Conservation (phyloP, 2,113 vertebrate genomes). For the Antennarius striatus region DNA sequence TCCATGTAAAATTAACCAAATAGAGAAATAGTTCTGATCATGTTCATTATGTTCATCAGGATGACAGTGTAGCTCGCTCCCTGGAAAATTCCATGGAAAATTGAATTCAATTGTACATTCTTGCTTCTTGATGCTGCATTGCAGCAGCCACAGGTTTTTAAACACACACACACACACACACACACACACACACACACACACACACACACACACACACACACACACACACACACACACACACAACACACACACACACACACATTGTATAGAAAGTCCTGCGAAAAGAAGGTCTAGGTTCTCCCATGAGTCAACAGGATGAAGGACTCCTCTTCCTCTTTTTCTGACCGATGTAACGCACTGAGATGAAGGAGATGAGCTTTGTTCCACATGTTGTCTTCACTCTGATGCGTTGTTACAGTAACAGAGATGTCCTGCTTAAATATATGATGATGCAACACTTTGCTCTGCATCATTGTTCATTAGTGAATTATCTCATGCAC, state of each 20-base stretch:
- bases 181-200: conserved; percentile 11
- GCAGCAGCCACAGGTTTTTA: conserved; percentile 63
- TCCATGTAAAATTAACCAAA: too few relatives aligned
- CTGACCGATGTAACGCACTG: too few relatives aligned
- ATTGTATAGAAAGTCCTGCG: too few relatives aligned
- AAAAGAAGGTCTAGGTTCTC: too few relatives aligned
- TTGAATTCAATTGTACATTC: conserved; percentile 17
- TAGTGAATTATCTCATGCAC: conserved; percentile 15
- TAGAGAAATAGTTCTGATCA: neutral
- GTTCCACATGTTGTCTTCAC: too few relatives aligned
- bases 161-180: conserved; percentile 18
- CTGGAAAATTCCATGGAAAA: conserved; percentile 18
- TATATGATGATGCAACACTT: conserved; percentile 17
- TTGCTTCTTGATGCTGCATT: conserved; percentile 56
- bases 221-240: neutral
- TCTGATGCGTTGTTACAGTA: conserved; percentile 1
- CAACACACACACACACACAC: neutral
- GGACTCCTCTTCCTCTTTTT: too few relatives aligned
- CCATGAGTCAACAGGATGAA: neutral
- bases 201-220: conserved; percentile 3
- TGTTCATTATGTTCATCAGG: conserved; percentile 3
- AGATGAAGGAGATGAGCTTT: too few relatives aligned
- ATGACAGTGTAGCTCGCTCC: neutral
- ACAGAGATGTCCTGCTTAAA: conserved; percentile 28
- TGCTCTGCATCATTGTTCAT: conserved; percentile 16